These are phyloP conservation scores for Numida meleagris DNA, from an alignment of 2,113 vertebrate genomes.

Conservation along the genomic window DNA sequence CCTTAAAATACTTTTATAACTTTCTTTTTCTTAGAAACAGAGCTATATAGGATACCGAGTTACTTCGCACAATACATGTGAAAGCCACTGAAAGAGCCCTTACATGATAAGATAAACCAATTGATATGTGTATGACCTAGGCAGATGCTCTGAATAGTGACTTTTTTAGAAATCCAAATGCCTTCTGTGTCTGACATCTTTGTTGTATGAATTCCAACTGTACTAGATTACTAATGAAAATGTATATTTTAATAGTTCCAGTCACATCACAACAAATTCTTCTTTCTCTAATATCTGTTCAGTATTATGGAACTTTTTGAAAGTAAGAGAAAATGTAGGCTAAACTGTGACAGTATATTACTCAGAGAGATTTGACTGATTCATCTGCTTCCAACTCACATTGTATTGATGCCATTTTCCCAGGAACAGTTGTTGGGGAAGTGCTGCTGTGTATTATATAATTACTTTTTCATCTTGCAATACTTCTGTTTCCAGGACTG, in stretches of 20 bases:
- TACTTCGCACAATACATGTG: neutral
- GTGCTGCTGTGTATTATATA: neutral
- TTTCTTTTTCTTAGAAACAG: conserved; percentile 26
- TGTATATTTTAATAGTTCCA: neutral
- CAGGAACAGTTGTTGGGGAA: neutral
- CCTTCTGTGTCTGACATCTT: neutral
- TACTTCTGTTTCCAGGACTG: neutral
- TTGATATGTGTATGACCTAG: neutral
- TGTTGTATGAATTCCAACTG: neutral
- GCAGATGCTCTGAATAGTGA: neutral
- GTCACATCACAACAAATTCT: neutral
- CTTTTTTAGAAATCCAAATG: neutral
- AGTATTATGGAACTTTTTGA: neutral
- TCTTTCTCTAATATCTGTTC: neutral
- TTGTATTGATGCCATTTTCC: neutral
- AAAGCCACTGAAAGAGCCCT: neutral
- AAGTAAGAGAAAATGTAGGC: neutral
- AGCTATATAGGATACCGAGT: neutral
- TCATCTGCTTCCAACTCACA: neutral
- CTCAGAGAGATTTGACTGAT: neutral
- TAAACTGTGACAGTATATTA: neutral
- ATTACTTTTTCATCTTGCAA: neutral
- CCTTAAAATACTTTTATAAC: neutral
- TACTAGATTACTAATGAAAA: neutral
- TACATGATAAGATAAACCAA: neutral